phyloP scores from a whole-genome alignment of 2,888 invertebrate genomes.

The Stegana nigrithorax region DNA sequence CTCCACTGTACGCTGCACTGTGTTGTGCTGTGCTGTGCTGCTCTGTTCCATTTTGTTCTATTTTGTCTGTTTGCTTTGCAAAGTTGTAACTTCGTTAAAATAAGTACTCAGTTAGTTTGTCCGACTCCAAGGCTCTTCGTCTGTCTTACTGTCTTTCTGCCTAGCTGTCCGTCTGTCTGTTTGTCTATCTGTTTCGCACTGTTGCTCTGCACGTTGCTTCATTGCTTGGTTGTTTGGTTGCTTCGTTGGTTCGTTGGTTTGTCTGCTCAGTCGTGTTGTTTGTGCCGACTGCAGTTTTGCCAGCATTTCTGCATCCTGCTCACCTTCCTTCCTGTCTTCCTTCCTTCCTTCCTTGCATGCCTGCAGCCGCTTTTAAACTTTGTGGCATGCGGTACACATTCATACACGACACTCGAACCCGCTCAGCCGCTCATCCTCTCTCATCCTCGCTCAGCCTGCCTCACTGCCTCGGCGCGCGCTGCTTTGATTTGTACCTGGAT shows the following conservation, averaged over 20 bases:
- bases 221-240: neutral
- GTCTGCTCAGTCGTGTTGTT: neutral
- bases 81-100: conserved; percentile 61
- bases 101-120: conserved; percentile 58
- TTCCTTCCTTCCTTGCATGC: neutral
- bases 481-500: no score
- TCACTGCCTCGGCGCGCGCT: no score
- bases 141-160: neutral
- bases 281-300: neutral
- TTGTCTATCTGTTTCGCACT: neutral
- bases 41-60: no score
- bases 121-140: conserved; percentile 15
- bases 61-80: conserved; percentile 53
- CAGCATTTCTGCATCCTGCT: neutral
- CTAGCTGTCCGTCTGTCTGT: no score
- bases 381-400: neutral
- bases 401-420: neutral
- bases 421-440: no score
- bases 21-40: no score
- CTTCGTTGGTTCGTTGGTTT: no score
- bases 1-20: no score
- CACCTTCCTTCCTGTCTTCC: neutral
- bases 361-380: no score
- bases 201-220: neutral
- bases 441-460: no score